Percentiles rank a stretch among this genome's conserved stretches.
Conservation (phyloP, 2,888 invertebrate species). For the Drosophila colorata region DNA sequence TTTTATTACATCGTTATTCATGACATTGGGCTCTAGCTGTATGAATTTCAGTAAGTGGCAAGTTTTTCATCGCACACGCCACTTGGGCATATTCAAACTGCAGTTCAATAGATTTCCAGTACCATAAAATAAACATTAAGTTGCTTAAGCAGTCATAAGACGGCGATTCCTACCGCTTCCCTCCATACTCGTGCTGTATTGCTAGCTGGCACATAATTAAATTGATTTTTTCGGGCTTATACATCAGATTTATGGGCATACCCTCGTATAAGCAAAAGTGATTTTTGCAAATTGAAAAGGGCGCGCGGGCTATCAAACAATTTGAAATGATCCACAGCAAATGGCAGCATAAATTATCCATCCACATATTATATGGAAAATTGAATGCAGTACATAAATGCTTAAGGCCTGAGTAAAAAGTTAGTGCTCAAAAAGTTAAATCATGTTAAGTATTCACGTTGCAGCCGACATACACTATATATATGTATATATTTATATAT, state of each 20-base stretch:
- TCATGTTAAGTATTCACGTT: slow-evolving; percentile 57
- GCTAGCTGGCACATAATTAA: slow-evolving; percentile 63
- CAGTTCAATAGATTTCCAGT: slow-evolving; percentile 73
- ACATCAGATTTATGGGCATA: slow-evolving; percentile 56
- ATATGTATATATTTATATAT: slow-evolving; percentile 1
- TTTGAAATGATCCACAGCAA: slow-evolving; percentile 65
- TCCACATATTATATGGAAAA: slow-evolving; percentile 62
- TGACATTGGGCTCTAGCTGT: slow-evolving; percentile 60
- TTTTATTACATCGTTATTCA: slow-evolving; percentile 80
- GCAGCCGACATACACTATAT: slow-evolving; percentile 7
- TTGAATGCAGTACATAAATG: slow-evolving; percentile 28
- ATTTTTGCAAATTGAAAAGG: slow-evolving; percentile 69
- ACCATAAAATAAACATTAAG: slow-evolving; percentile 76
- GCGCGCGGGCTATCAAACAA: slow-evolving; percentile 24
- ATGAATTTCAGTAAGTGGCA: slow-evolving; percentile 55
- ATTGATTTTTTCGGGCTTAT: slow-evolving; percentile 61
- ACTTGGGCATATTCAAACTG: slow-evolving; percentile 67
- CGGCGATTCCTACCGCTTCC: not conserved
- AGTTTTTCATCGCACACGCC: slow-evolving; percentile 49
- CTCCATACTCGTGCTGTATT: not conserved
- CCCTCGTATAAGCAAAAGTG: slow-evolving; percentile 41
- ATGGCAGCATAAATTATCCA: slow-evolving; percentile 65
- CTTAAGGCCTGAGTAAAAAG: slow-evolving; percentile 10
- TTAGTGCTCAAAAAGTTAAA: slow-evolving; percentile 40
- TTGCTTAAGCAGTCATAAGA: slow-evolving; percentile 60